phyloP scores from a whole-genome alignment of 2,797 vertebrate species.

The Sarcoramphus papa region DNA sequence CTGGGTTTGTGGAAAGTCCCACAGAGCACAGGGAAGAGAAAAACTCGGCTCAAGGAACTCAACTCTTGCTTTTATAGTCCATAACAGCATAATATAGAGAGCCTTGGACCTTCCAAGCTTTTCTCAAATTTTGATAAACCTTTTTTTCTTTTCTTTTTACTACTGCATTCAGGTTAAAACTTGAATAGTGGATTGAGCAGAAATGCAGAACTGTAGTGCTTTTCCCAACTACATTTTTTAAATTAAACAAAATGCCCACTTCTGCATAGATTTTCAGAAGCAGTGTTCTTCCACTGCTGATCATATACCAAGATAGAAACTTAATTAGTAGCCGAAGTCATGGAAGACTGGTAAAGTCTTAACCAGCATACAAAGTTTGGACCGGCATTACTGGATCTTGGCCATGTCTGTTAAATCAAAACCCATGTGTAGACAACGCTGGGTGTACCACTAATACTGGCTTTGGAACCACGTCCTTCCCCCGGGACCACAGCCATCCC shows the following conservation, averaged over 20 bases:
- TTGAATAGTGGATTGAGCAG: background rate
- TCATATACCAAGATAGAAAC: background rate
- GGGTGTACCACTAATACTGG: background rate
- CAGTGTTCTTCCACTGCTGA: background rate
- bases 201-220: background rate
- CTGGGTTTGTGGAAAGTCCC: background rate
- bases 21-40: background rate
- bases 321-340: background rate
- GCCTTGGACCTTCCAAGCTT: background rate
- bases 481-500: fast-evolving
- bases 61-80: fast-evolving
- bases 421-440: fast-evolving
- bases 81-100: fast-evolving
- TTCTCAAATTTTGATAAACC: background rate
- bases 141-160: background rate
- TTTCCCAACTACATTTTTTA: background rate
- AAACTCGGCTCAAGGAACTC: background rate
- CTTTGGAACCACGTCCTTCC: background rate
- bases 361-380: background rate
- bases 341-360: background rate
- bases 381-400: background rate
- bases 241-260: background rate
- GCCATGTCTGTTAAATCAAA: background rate
- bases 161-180: background rate
- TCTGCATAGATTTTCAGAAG: background rate